Evolutionary conservation across 2,888 invertebrate species (phyloP), one percentile per base, ranked within the genome.

Genomic region (Volucella inflata): DNA sequence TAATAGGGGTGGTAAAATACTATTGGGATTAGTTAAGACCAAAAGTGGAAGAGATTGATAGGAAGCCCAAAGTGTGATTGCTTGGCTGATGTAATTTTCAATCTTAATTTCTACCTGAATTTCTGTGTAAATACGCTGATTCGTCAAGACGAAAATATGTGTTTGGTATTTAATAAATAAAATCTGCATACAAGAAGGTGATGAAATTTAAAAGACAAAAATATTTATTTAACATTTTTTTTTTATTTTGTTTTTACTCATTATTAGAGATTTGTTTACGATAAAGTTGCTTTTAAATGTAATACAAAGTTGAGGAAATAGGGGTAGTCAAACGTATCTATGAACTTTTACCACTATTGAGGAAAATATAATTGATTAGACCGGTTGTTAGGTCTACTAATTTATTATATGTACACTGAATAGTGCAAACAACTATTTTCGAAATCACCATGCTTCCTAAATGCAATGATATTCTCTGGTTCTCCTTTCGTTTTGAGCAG

Each of bases 61-160:
- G 42, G 17, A 46, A 16, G 42, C 38, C 51, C 12, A 59, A 36
- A 44, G 57, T 71, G 48, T 57, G 51, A 21, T 79, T 64, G 53
- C 57, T 30, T 16, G 76, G 76, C 71, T 81, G 81, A 85, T 77
- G 85, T 77, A 85, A 81, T 85, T 85, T 70, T 81, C 68, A 71
- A 81, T 68, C 77, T 81, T 44, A 44, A 14, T 72, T 77, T 71
- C 59, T 55, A 62, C 53, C 57, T 59, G 70, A 38, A 55, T 51
- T 46, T 51, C 55, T 72, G 36, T 9, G 59, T 17, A 14, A 11
- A 59, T 40, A 64, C 68, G 42, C 14, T n/a, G 57, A 30, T 57
- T 46, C 60, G 62, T 53, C 64, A 48, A 50, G 36, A 38, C 44
- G 36, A 42, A 44, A 38, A 53, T 9, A 46, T 51, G 50, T 67